Evolutionary conservation across 2,113 vertebrate genomes (phyloP).

Genomic region (Xiphias gladius): DNA sequence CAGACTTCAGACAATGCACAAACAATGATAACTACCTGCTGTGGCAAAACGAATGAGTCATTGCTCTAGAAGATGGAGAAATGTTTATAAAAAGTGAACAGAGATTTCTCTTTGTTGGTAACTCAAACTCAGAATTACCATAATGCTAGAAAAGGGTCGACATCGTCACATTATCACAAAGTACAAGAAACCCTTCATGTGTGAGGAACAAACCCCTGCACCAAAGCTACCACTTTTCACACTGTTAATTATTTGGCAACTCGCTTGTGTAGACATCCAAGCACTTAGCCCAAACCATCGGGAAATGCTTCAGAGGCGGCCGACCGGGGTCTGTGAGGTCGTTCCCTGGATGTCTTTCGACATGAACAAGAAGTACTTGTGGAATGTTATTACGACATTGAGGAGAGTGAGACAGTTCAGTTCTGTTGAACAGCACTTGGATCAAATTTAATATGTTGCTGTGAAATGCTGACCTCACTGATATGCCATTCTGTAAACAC

Average conservation of each 20-base stretch:
- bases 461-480: constrained; percentile 21
- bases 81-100: neutral
- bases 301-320: neutral
- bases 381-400: no score
- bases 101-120: neutral
- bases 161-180: neutral
- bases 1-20: neutral
- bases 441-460: neutral
- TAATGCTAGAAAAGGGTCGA: neutral
- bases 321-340: neutral
- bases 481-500: neutral
- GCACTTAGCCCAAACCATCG: neutral
- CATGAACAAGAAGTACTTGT: neutral
- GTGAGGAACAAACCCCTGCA: neutral
- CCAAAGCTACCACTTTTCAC: neutral
- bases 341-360: neutral
- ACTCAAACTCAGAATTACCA: neutral
- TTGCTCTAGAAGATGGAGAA: neutral
- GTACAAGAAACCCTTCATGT: neutral
- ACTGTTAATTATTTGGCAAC: neutral
- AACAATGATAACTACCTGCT: neutral
- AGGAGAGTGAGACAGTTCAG: neutral
- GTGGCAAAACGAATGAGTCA: neutral
- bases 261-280: constrained; percentile 10
- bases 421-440: neutral